These are phyloP conservation scores for Corythornis leucogaster DNA, from an alignment of 2,797 vertebrate species.

Conservation along the genomic window DNA sequence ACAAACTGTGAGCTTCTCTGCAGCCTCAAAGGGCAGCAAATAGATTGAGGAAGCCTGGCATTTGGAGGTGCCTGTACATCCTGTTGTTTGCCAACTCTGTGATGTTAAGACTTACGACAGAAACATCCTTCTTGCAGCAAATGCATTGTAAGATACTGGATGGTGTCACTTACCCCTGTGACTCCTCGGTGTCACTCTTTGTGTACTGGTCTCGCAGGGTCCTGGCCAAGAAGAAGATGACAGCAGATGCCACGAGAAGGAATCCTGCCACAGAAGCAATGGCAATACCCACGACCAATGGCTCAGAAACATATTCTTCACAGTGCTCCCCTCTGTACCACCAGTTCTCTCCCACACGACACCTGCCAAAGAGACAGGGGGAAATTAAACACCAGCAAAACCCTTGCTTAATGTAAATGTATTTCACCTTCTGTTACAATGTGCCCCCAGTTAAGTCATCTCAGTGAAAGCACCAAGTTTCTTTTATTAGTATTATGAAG, in stretches of 20 bases:
- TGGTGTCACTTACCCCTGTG: constrained; percentile 78
- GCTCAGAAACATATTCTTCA: constrained; percentile 93
- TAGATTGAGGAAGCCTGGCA: not conserved
- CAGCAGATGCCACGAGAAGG: constrained; percentile 82
- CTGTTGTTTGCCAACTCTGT: not conserved
- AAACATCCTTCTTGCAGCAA: not conserved
- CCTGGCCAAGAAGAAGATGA: constrained; percentile 88
- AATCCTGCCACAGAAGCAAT: constrained; percentile 88
- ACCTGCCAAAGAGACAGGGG: constrained; percentile 75
- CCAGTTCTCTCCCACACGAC: constrained; percentile 94
- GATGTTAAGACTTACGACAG: not conserved
- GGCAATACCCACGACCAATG: constrained; percentile 89
- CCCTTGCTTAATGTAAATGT: not conserved
- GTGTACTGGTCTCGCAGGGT: constrained; percentile 85
- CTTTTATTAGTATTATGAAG: not conserved
- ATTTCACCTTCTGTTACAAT: not conserved
- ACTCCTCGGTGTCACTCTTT: constrained; percentile 83
- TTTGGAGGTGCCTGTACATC: not conserved
- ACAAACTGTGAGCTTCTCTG: constrained; percentile 15
- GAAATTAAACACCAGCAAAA: not conserved
- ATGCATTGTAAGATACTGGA: not conserved
- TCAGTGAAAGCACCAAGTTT: not conserved
- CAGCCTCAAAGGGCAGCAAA: not conserved
- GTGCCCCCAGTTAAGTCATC: not conserved
- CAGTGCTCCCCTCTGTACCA: constrained; percentile 95